Percentiles rank a stretch among this genome's conserved stretches.
Evolutionary conservation across 2,888 invertebrate species (phyloP).

Genomic region (Oligia fasciuncula): DNA sequence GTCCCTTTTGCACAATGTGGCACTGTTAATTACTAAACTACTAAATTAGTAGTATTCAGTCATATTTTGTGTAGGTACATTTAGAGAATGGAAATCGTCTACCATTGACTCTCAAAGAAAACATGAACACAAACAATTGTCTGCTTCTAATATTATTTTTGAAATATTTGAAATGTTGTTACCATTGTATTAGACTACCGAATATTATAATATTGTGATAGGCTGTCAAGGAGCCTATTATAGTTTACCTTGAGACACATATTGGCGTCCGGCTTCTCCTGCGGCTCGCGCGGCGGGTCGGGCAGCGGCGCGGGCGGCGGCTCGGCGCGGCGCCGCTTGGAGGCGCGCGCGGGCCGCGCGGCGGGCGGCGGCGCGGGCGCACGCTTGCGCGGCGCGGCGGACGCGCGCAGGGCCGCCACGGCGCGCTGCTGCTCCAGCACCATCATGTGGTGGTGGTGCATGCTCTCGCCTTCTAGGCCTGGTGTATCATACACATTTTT

Average conservation of each 20-base stretch:
- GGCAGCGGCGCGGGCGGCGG: constrained; percentile 87
- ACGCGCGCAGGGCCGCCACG: constrained; percentile 82
- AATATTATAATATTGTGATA: too few relatives aligned
- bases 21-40: background rate
- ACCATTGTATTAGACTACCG: too few relatives aligned
- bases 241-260: constrained; percentile 93
- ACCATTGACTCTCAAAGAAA: background rate
- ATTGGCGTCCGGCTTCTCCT: constrained; percentile 95
- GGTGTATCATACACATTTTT: background rate
- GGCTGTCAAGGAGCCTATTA: background rate
- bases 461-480: constrained; percentile 88
- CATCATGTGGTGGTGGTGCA: constrained; percentile 91
- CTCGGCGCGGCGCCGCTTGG: constrained; percentile 79
- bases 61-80: too few relatives aligned
- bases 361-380: constrained; percentile 70
- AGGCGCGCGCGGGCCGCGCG: constrained; percentile 80
- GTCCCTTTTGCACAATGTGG: background rate
- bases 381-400: constrained; percentile 54
- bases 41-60: background rate
- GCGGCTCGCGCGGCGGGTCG: constrained; percentile 91
- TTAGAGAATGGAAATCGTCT: background rate
- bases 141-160: too few relatives aligned
- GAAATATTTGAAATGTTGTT: too few relatives aligned
- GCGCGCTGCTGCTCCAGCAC: constrained; percentile 90
- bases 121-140: background rate